phyloP scores from a whole-genome alignment of 2,888 invertebrate species.

The Tachina grossa region DNA sequence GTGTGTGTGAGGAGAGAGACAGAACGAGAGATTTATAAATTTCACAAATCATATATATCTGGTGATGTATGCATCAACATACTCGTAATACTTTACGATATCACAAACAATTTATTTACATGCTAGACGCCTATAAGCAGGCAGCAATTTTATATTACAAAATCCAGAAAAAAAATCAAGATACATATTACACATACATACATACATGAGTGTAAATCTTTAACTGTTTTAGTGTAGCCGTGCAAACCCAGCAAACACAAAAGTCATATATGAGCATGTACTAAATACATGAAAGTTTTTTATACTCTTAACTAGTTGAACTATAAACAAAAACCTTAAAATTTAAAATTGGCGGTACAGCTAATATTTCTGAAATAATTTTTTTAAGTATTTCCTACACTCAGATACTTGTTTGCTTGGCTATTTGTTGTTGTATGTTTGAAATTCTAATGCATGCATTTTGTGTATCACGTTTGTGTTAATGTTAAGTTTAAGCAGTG shows the following conservation, averaged over 20 bases:
- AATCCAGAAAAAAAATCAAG: background rate
- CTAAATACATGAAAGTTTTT: too few relatives aligned
- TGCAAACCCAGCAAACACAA: background rate
- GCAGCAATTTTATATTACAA: constrained; percentile 53
- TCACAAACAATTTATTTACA: constrained; percentile 37
- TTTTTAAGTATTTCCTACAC: too few relatives aligned
- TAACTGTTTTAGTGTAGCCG: background rate
- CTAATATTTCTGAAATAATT: background rate
- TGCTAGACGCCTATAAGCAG: constrained; percentile 54
- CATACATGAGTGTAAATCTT: constrained; percentile 10
- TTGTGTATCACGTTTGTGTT: constrained; percentile 22
- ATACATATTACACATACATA: too few relatives aligned
- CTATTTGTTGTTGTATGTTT: background rate
- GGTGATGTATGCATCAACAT: constrained; percentile 45
- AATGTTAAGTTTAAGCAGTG: constrained; percentile 56
- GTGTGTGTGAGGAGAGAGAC: background rate
- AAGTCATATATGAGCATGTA: background rate
- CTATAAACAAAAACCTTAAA: too few relatives aligned
- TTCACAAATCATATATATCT: constrained; percentile 47
- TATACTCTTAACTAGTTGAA: too few relatives aligned
- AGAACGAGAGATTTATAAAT: constrained; percentile 10
- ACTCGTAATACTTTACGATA: constrained; percentile 21
- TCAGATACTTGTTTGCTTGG: too few relatives aligned
- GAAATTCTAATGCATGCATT: constrained; percentile 10
- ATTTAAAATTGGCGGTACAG: too few relatives aligned